Conservation (phyloP, 2,888 invertebrate genomes). For the Yponomeuta cagnagella region DNA sequence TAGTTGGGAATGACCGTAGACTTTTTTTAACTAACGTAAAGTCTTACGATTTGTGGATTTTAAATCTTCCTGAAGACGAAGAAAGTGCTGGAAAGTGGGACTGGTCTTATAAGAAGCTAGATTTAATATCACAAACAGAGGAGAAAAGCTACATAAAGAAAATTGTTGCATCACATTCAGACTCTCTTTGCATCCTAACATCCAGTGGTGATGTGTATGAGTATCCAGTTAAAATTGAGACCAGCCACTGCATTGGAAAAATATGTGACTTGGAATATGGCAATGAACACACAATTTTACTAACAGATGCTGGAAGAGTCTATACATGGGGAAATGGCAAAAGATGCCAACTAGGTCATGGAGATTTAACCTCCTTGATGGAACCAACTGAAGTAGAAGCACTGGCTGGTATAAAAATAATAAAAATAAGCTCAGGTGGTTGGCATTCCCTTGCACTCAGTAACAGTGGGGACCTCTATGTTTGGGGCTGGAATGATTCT, state of each 20-base stretch:
- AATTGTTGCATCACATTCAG: conserved; percentile 29
- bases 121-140: background rate
- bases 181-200: conserved; percentile 33
- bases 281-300: conserved; percentile 85
- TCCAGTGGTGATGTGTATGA: conserved; percentile 68
- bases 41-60: conserved; percentile 36
- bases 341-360: conserved; percentile 91
- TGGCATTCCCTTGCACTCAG: conserved; percentile 92
- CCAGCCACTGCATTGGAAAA: conserved; percentile 63
- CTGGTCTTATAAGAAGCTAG: conserved; percentile 36
- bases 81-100: conserved; percentile 25
- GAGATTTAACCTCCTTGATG: conserved; percentile 78
- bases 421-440: conserved; percentile 84
- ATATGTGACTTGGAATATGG: conserved; percentile 83
- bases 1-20: conserved; percentile 52
- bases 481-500: conserved; percentile 94
- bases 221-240: conserved; percentile 77
- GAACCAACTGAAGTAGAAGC: conserved; percentile 81
- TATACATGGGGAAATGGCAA: conserved; percentile 90
- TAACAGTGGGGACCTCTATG: conserved; percentile 86
- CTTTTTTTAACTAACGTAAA: conserved; percentile 37
- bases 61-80: conserved; percentile 34
- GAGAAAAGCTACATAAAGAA: background rate
- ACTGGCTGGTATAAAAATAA: conserved; percentile 84
- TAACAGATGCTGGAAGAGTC: conserved; percentile 83